Evolutionary conservation across 1,140 invertebrate species (phyloP).

Genomic region (Lordiphosa mommai): DNA sequence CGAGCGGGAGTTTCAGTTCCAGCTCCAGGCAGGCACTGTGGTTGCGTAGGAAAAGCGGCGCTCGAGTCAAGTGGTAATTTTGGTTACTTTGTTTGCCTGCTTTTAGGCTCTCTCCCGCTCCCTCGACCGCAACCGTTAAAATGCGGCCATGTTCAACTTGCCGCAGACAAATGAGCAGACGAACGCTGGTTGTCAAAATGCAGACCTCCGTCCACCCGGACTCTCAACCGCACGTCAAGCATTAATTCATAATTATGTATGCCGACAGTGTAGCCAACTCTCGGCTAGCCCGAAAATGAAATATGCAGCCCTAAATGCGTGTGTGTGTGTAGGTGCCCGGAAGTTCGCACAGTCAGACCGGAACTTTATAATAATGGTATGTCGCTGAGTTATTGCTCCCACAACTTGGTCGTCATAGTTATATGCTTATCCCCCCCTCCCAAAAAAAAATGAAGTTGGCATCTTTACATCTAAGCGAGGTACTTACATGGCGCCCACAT

Average conservation of each 20-base stretch:
- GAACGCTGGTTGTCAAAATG: slow-evolving; percentile 59
- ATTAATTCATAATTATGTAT: slow-evolving; percentile 79
- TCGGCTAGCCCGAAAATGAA: slow-evolving; percentile 44
- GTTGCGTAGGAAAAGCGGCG: slow-evolving; percentile 38
- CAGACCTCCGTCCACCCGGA: neutral
- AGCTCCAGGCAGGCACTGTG: neutral
- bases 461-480: neutral
- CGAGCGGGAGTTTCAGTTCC: slow-evolving; percentile 34
- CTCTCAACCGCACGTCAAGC: slow-evolving; percentile 31
- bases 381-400: slow-evolving; percentile 9
- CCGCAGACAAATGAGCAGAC: slow-evolving; percentile 71
- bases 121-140: slow-evolving; percentile 56
- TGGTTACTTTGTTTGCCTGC: slow-evolving; percentile 69
- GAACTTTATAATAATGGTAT: slow-evolving; percentile 64
- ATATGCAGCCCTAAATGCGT: slow-evolving; percentile 63
- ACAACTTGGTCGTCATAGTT: slow-evolving; percentile 31
- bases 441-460: no score
- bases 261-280: slow-evolving; percentile 62
- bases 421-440: slow-evolving; percentile 4
- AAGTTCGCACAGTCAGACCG: slow-evolving; percentile 41
- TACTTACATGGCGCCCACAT: slow-evolving; percentile 94
- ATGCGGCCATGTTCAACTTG: slow-evolving; percentile 66
- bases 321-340: slow-evolving; percentile 24
- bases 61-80: slow-evolving; percentile 75
- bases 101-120: slow-evolving; percentile 11